These are phyloP conservation scores for Silurus asotus DNA, from an alignment of 2,113 vertebrate species.

Conservation along the genomic window DNA sequence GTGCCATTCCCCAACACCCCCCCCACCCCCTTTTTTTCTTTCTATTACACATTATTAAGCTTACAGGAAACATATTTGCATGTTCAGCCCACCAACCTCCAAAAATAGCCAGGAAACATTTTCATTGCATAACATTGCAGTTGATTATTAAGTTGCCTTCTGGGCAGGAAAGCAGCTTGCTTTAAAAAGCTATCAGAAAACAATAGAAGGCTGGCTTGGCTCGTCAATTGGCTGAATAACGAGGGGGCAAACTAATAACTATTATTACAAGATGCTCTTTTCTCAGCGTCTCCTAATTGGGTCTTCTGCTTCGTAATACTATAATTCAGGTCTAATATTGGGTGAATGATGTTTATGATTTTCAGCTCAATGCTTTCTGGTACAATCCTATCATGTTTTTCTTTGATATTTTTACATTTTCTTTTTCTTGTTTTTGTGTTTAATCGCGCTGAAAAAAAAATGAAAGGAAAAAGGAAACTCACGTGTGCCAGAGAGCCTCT, in stretches of 20 bases:
- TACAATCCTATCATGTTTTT: background rate
- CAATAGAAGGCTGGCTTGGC: constrained; percentile 37
- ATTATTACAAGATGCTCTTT: constrained; percentile 45
- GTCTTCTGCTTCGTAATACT: constrained; percentile 11
- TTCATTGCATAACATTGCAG: constrained; percentile 40
- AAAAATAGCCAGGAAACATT: constrained; percentile 60
- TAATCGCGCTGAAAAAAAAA: no score
- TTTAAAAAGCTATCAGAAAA: constrained; percentile 48
- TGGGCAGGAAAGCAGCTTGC: constrained; percentile 24
- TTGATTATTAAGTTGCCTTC: constrained; percentile 51
- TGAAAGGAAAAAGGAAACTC: background rate
- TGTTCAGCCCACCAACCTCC: constrained; percentile 53
- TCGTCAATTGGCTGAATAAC: constrained; percentile 35
- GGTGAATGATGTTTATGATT: background rate
- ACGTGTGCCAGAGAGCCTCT: background rate
- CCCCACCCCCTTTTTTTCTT: no score
- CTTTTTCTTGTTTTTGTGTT: background rate
- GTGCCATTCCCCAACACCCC: constrained; percentile 5
- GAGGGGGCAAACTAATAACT: constrained; percentile 47
- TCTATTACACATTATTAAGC: constrained; percentile 19
- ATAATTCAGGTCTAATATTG: constrained; percentile 23
- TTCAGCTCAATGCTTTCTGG: background rate
- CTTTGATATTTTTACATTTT: background rate
- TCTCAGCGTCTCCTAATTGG: constrained; percentile 35
- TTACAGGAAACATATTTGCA: constrained; percentile 45